Base-by-base conservation (phyloP, 1,140 invertebrate genomes). In the Megathymus violae region DNA sequence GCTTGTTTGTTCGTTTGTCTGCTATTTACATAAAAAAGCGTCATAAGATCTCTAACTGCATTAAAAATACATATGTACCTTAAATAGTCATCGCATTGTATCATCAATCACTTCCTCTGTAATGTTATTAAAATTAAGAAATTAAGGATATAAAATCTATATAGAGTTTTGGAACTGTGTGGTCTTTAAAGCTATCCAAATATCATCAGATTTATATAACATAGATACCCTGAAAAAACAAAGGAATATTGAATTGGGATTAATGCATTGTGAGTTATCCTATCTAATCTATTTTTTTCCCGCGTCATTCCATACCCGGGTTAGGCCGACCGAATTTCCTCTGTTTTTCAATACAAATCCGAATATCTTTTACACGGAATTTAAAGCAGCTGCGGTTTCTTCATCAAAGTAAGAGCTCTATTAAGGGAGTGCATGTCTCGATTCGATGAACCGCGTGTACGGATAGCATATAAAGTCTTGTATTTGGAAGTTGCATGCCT, bases 381-480 rank as follows among this genome's bases (percentile, higher is more conserved):
- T 59, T 59, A 46, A 47, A 59, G 54, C 54, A 44, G 41, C 14
- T 59, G 54, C 17, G 54, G 54, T 59, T 59, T 46, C 41, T 27
- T 59, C 54, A 59, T 59, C 54, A 59, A 31, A 36, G 54, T 46
- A 36, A 59, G 54, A 46, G 54, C 16, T 59, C 27, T 15, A 46
- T 59, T 59, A 59, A 59, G 27, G 6, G 43, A 59, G 54, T 58
- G 41, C 41, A 58, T 34, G 40, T 34, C 41, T 58, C 41, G 27
- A 58, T 46, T 58, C 54, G 54, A 58, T 58, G 54, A 58, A 7
- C 40, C 41, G 44, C 25, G 13, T 15, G 22, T 48, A 48, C 22
- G 17, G 22, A 4, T 25, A 5, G 46, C 46, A 48, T 31, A 25
- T 27, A 11, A 48, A 10, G 2, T 31, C 7, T 31, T 31, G 7